Conservation (phyloP, 2,113 vertebrate genomes). For the Anguilla rostrata region DNA sequence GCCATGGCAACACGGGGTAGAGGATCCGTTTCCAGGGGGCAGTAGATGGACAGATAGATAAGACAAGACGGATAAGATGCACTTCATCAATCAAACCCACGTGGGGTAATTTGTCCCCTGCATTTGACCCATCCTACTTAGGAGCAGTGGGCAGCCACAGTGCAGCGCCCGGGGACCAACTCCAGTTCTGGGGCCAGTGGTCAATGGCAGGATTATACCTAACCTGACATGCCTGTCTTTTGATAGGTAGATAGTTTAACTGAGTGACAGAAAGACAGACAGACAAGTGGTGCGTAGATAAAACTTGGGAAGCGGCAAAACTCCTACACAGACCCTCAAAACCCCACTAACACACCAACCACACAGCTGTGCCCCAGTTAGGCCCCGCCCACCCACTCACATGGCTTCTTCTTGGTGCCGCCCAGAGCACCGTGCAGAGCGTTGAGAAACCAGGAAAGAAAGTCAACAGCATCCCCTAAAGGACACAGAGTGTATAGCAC, state of each 20-base stretch:
- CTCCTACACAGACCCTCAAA: not conserved
- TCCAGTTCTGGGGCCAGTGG: no score
- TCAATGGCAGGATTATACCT: no score
- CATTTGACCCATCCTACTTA: no score
- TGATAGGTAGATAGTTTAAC: no score
- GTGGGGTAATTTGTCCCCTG: no score
- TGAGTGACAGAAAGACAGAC: no score
- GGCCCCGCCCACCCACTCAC: conserved; percentile 64
- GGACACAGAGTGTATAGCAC: conserved; percentile 32
- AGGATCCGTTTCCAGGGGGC: not conserved
- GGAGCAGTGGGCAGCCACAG: no score
- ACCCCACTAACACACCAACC: not conserved
- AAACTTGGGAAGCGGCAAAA: not conserved
- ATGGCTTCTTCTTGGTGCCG: conserved; percentile 90
- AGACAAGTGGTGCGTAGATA: no score
- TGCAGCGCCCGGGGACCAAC: no score
- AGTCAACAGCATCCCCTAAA: conserved; percentile 92
- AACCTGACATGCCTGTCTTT: no score
- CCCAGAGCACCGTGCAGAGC: conserved; percentile 90
- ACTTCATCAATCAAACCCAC: no score
- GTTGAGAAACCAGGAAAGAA: conserved; percentile 96
- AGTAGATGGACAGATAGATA: not conserved
- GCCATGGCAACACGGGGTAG: conserved; percentile 20
- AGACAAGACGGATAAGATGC: not conserved
- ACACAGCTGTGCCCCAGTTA: not conserved